A percentile compares a stretch with the other conserved stretches of the same genome.
phyloP scores from a whole-genome alignment of 2,797 vertebrate genomes.

The Fistularia tabacaria region DNA sequence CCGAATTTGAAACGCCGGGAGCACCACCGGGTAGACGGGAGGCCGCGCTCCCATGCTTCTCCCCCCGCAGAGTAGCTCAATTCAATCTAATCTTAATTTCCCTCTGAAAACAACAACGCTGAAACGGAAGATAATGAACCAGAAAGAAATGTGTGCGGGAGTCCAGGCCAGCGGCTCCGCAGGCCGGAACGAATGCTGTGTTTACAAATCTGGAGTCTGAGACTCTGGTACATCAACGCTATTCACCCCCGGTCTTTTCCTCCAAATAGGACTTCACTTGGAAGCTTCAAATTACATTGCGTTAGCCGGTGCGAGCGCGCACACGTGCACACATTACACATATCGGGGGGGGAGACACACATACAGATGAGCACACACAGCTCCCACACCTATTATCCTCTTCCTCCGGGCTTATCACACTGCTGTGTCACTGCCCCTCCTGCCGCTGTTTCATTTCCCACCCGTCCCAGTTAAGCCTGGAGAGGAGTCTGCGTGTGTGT shows the following conservation, averaged over 20 bases:
- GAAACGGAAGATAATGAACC: no score
- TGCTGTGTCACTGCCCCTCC: slow-evolving; percentile 38
- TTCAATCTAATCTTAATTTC: neutral
- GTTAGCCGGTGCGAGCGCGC: slow-evolving; percentile 18
- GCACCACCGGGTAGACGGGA: no score
- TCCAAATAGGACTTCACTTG: slow-evolving; percentile 34
- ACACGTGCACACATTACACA: neutral
- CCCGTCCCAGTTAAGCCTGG: slow-evolving; percentile 33
- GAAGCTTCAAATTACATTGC: slow-evolving; percentile 30
- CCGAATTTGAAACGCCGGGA: no score
- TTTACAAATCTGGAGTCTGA: slow-evolving; percentile 1
- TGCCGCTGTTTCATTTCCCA: slow-evolving; percentile 33
- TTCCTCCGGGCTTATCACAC: slow-evolving; percentile 29
- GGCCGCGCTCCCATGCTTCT: neutral
- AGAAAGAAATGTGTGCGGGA: no score
- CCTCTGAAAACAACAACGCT: no score
- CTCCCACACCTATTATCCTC: slow-evolving; percentile 39
- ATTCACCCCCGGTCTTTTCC: slow-evolving; percentile 16
- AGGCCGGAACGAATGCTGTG: no score
- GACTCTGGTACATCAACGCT: neutral
- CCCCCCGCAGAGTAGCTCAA: neutral
- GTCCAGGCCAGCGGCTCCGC: no score
- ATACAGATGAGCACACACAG: slow-evolving; percentile 10
- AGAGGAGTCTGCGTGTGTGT: slow-evolving; percentile 10
- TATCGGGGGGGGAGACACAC: neutral